phyloP scores from a whole-genome alignment of 2,888 invertebrate genomes.

The Hyppa rectilinea region DNA sequence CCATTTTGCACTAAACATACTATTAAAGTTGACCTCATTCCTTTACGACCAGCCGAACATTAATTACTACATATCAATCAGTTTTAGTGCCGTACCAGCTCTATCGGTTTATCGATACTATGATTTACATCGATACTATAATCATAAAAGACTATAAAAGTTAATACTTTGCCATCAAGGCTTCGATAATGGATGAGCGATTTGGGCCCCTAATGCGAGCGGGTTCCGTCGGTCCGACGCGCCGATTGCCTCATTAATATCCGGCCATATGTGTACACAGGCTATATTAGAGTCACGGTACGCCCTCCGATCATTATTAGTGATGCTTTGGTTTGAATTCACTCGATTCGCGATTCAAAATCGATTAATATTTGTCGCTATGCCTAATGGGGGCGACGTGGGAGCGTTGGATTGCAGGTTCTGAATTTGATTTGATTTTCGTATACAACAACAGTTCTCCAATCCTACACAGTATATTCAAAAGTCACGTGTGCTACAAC shows the following conservation, averaged over 20 bases:
- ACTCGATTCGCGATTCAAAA: conserved; percentile 70
- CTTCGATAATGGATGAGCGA: conserved; percentile 79
- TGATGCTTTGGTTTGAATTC: conserved; percentile 65
- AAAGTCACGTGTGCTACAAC: background rate
- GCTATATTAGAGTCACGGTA: conserved; percentile 68
- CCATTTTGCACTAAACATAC: conserved; percentile 47
- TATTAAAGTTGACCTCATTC: conserved; percentile 60
- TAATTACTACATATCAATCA: conserved; percentile 64
- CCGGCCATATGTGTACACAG: conserved; percentile 77
- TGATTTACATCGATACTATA: conserved; percentile 55
- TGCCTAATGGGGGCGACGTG: conserved; percentile 26
- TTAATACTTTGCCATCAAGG: conserved; percentile 71
- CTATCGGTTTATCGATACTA: conserved; percentile 42
- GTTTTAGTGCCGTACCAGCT: conserved; percentile 55
- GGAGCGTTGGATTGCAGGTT: conserved; percentile 3
- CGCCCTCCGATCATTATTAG: conserved; percentile 73
- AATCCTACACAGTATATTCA: background rate
- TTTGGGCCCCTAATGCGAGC: conserved; percentile 75
- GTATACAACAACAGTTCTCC: background rate
- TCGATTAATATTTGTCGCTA: conserved; percentile 72
- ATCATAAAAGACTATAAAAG: conserved; percentile 69
- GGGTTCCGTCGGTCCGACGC: conserved; percentile 73
- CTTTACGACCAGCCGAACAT: conserved; percentile 48
- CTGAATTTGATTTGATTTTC: conserved; percentile 16
- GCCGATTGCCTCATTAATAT: conserved; percentile 86